phyloP scores from a whole-genome alignment of 2,113 vertebrate species.

The Salminus brasiliensis region DNA sequence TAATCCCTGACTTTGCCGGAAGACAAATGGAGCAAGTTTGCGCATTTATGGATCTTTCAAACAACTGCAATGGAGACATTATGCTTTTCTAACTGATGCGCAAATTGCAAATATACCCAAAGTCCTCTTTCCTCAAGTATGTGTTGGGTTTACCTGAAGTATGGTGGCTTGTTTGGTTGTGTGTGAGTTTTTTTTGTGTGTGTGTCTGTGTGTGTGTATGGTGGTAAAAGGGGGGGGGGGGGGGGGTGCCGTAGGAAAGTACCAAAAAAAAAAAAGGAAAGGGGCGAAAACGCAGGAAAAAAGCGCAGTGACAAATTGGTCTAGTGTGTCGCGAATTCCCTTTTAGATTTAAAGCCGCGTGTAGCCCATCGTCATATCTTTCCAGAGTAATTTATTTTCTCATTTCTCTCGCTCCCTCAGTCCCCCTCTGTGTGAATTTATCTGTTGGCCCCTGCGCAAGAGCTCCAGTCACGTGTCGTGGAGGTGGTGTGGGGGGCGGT shows the following conservation, averaged over 20 bases:
- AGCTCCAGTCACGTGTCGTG: conserved; percentile 72
- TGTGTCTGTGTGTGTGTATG: too few species aligned
- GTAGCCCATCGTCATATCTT: conserved; percentile 88
- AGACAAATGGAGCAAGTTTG: conserved; percentile 54
- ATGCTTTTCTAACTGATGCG: conserved; percentile 13
- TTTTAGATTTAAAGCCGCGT: conserved; percentile 84
- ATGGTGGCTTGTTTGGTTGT: background rate
- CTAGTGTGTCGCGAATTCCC: conserved; percentile 83
- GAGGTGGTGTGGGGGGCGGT: conserved; percentile 63
- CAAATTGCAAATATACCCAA: too few species aligned
- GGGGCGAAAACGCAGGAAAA: conserved; percentile 66
- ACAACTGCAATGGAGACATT: conserved; percentile 56
- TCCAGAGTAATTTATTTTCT: conserved; percentile 89
- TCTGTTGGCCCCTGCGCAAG: conserved; percentile 65
- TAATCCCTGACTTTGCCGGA: conserved; percentile 62
- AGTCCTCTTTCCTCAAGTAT: conserved; percentile 12
- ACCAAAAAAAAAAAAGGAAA: conserved; percentile 71
- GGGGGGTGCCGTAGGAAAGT: conserved; percentile 65
- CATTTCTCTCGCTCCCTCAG: conserved; percentile 80
- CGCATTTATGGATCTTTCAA: conserved; percentile 68
- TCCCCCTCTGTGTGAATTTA: conserved; percentile 76
- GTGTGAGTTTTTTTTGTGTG: too few species aligned
- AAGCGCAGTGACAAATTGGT: conserved; percentile 81
- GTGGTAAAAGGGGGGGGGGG: conserved; percentile 46
- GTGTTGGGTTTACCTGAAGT: background rate